These are phyloP conservation scores for Orycteropus afer DNA, from an alignment of 2,113 vertebrate species.

Conservation along the genomic window DNA sequence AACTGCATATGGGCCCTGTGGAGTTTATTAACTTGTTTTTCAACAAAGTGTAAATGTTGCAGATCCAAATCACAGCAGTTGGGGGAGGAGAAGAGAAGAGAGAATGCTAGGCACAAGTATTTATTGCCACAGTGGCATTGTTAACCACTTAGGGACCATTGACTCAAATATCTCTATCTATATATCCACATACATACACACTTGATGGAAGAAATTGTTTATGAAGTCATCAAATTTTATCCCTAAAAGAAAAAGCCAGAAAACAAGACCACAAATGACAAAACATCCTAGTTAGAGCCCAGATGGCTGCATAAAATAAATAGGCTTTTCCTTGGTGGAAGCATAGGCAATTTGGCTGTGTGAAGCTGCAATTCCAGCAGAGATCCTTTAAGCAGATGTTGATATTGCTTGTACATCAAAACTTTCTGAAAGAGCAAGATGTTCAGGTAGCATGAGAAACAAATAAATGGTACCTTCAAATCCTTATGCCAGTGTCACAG, in stretches of 20 bases:
- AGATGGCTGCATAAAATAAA: conserved; percentile 92
- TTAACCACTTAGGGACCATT: conserved; percentile 73
- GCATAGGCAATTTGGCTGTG: conserved; percentile 89
- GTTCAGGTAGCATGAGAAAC: conserved; percentile 84
- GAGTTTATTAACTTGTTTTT: conserved; percentile 81
- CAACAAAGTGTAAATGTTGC: conserved; percentile 66
- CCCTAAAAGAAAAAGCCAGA: conserved; percentile 79
- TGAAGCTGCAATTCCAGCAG: conserved; percentile 88
- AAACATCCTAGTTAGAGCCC: conserved; percentile 88
- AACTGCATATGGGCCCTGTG: conserved; percentile 69
- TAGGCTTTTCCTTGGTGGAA: conserved; percentile 88
- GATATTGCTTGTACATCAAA: conserved; percentile 88
- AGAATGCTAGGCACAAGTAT: conserved; percentile 72
- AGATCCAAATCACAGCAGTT: conserved; percentile 76
- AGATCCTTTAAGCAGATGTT: conserved; percentile 90
- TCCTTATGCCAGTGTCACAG: conserved; percentile 66
- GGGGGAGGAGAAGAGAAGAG: conserved; percentile 38
- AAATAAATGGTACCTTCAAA: conserved; percentile 73
- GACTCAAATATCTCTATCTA: conserved; percentile 60
- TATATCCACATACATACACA: neutral
- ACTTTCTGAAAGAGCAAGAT: conserved; percentile 87
- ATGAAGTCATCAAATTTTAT: conserved; percentile 84
- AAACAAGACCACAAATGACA: conserved; percentile 87
- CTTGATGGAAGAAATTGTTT: conserved; percentile 79
- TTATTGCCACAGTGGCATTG: conserved; percentile 73